These are phyloP conservation scores for Serranus cabrilla DNA, from an alignment of 2,797 vertebrate genomes.

Conservation along the genomic window DNA sequence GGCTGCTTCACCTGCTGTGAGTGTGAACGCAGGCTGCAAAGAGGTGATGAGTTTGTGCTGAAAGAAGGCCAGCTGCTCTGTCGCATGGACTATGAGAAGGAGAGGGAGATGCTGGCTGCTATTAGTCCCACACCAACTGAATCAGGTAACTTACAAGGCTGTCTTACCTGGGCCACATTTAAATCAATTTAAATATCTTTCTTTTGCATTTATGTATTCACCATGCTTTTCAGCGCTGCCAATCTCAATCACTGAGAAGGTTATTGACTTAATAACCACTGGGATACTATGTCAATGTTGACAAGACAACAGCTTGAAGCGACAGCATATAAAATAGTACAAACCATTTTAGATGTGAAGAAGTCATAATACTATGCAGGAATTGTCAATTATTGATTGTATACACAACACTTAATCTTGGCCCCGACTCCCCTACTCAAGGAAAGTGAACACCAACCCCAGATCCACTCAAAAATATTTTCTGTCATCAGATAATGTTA, in stretches of 20 bases:
- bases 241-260: constrained; percentile 4
- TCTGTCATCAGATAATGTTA: not conserved
- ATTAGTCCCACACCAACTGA: constrained; percentile 92
- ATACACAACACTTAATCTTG: too few species aligned
- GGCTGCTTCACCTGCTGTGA: constrained; percentile 95
- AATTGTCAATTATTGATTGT: too few species aligned
- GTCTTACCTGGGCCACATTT: not conserved
- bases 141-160: constrained; percentile 82
- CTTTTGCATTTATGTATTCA: not conserved
- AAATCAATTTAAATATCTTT: not conserved
- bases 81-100: constrained; percentile 93
- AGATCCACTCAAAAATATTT: too few species aligned
- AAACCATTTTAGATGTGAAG: not conserved
- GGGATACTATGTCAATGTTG: not conserved
- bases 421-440: too few species aligned
- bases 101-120: constrained; percentile 92
- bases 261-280: not conserved
- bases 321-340: not conserved
- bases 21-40: constrained; percentile 92
- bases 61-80: constrained; percentile 94
- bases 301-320: not conserved
- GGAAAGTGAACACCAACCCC: too few species aligned
- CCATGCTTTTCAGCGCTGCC: constrained; percentile 2
- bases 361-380: not conserved
- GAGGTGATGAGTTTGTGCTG: constrained; percentile 93